phyloP scores from a whole-genome alignment of 1,140 invertebrate species.

The Drosophila erecta region DNA sequence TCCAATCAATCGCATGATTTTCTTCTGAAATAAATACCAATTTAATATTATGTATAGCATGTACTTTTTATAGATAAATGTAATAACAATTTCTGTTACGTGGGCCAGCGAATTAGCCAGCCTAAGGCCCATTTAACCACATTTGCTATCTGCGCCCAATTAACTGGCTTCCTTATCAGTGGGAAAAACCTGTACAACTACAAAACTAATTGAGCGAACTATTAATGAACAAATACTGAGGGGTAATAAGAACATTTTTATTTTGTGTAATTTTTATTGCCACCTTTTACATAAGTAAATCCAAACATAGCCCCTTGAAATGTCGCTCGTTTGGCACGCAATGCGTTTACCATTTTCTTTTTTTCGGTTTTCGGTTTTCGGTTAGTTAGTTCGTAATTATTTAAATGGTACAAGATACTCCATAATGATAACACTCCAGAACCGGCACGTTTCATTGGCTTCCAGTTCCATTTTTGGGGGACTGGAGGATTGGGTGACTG shows the following conservation, averaged over 20 bases:
- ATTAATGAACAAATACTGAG: slow-evolving; percentile 36
- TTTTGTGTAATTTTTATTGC: slow-evolving; percentile 40
- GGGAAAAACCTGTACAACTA: slow-evolving; percentile 12
- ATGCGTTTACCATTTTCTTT: slow-evolving; percentile 32
- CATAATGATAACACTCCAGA: slow-evolving; percentile 57
- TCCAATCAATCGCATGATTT: no score
- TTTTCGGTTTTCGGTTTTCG: slow-evolving; percentile 29
- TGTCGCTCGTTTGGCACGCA: slow-evolving; percentile 38
- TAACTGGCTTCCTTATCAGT: slow-evolving; percentile 33
- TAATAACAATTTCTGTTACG: background rate
- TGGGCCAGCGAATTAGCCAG: slow-evolving; percentile 2
- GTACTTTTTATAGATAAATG: background rate
- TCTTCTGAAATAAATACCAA: background rate
- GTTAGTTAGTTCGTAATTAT: slow-evolving; percentile 66
- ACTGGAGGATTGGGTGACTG: background rate
- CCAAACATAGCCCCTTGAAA: slow-evolving; percentile 19
- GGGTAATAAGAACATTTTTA: slow-evolving; percentile 38
- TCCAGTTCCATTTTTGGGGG: slow-evolving; percentile 11
- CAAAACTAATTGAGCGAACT: slow-evolving; percentile 28
- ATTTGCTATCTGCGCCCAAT: slow-evolving; percentile 27
- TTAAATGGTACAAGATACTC: slow-evolving; percentile 75
- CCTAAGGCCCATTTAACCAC: slow-evolving; percentile 21
- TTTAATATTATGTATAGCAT: background rate
- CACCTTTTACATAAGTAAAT: background rate
- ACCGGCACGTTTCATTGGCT: slow-evolving; percentile 63